Evolutionary conservation across 35 echinoderm and acorn worm species (phyloP).

Genomic region (Ophiothrix spiculata): DNA sequence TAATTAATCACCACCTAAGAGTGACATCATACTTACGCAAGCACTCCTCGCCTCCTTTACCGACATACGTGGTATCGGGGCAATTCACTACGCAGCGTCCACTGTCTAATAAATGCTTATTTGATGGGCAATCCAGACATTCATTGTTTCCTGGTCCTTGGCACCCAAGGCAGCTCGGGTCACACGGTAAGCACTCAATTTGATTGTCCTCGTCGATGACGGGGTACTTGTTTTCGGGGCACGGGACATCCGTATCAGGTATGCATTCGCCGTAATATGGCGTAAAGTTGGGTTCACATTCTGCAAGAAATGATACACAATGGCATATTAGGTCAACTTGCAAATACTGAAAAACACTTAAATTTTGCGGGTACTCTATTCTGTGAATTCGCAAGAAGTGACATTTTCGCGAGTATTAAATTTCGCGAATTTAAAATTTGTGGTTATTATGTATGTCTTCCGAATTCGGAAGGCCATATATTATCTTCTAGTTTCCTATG

Average conservation of each 20-base stretch:
- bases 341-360: no score
- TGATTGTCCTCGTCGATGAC: background rate
- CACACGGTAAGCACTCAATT: background rate
- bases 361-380: no score
- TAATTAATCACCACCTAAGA: no score
- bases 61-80: background rate
- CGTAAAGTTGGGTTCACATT: background rate
- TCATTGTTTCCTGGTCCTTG: conserved; percentile 11
- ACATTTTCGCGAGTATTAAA: no score
- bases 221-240: background rate
- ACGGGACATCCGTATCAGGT: background rate
- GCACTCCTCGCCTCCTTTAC: background rate
- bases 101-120: background rate
- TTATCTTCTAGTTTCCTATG: no score
- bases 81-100: conserved; percentile 15
- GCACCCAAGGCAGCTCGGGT: background rate
- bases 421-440: no score
- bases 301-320: background rate
- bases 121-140: background rate
- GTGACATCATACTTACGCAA: conserved; percentile 38
- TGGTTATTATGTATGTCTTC: no score
- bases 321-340: background rate
- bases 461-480: no score
- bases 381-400: no score
- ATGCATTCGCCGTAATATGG: conserved; percentile 4